Conservation (phyloP, 2,888 invertebrate genomes). For the Copidosoma aretas region DNA sequence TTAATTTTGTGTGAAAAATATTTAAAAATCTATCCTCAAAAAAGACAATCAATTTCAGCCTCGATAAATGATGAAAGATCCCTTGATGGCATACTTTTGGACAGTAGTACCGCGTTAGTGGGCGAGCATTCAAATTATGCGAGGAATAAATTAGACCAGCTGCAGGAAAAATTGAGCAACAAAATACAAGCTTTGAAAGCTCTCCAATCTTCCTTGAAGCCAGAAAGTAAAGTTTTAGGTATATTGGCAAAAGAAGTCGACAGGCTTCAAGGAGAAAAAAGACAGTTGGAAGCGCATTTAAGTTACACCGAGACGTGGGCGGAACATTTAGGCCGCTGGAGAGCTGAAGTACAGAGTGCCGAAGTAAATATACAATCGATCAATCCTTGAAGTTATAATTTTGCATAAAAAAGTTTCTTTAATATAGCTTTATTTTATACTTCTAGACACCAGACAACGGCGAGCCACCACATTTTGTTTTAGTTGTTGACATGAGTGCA, state of each 20-base stretch:
- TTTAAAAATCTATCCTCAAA: too few relatives aligned
- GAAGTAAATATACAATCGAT: slow-evolving; percentile 66
- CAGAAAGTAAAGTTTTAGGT: slow-evolving; percentile 80
- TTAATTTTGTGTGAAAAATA: neutral
- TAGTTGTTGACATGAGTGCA: slow-evolving; percentile 79
- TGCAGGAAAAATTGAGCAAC: slow-evolving; percentile 84
- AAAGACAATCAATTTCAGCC: slow-evolving; percentile 42
- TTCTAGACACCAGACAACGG: slow-evolving; percentile 69
- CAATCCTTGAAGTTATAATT: too few relatives aligned
- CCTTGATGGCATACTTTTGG: slow-evolving; percentile 53
- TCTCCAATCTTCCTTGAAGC: slow-evolving; percentile 79
- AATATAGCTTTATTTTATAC: neutral
- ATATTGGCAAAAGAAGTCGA: slow-evolving; percentile 86
- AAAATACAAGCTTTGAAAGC: slow-evolving; percentile 85
- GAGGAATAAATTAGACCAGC: slow-evolving; percentile 78
- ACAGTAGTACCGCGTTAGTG: slow-evolving; percentile 67
- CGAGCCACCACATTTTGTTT: slow-evolving; percentile 75
- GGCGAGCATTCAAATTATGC: slow-evolving; percentile 85
- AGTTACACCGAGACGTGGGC: slow-evolving; percentile 89
- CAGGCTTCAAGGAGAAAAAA: slow-evolving; percentile 79
- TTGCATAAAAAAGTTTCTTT: neutral
- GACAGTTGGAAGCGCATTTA: slow-evolving; percentile 83
- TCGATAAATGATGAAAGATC: slow-evolving; percentile 52
- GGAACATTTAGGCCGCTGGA: slow-evolving; percentile 87
- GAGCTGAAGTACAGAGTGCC: slow-evolving; percentile 82